Evolutionary conservation across 2,797 vertebrate genomes (phyloP), one percentile per base, ranked within the genome.

Genomic region (Percopsis omiscomaycus): DNA sequence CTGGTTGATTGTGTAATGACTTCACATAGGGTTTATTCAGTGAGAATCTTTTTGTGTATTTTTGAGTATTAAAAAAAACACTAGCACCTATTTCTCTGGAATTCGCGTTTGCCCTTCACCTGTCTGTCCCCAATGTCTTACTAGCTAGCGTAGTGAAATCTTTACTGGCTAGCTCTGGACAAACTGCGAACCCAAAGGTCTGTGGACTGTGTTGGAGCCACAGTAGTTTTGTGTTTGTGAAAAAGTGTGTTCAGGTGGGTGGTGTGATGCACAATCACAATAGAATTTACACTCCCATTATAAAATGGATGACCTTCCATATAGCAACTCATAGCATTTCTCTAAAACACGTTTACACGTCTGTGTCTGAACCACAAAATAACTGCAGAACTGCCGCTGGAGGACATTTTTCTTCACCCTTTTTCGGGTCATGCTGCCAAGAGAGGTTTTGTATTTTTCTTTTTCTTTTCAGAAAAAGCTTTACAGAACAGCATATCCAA

Each of bases 1-100:
- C 49, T 68, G 55, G 5, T 15, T 57, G 29, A 63, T 68, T 66
- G 69, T 68, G 59, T 59, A 22, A 64, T 16, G 50, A 63, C 66
- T 78, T 67, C 51, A 68, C 59, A 15, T 45, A 57, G 28, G 62
- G 81, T 68, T 66, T 62, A 28, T 72, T 70, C 42, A 60, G 44
- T 12, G 59, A 77, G 72, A 62, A 74, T 77, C 70, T 64, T 67
- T 44, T 75, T 44, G 59, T 49, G 30, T 48, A n/a, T n/a, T n/a
- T n/a, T n/a, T 73, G 55, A 64, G 52, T 56, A 50, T 66, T 57
- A 65, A 71, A 71, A 75, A 84, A 58, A 46, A 45, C 32, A 8
- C 32, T 8, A 56, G 6, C 10, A 72, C 71, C 61, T 60, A 78
- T 76, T 67, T 73, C 45, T 54, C 15, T 54, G 42, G 58, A 66